phyloP scores from a whole-genome alignment of 1,140 invertebrate genomes.

The Xylocopa sonorina region DNA sequence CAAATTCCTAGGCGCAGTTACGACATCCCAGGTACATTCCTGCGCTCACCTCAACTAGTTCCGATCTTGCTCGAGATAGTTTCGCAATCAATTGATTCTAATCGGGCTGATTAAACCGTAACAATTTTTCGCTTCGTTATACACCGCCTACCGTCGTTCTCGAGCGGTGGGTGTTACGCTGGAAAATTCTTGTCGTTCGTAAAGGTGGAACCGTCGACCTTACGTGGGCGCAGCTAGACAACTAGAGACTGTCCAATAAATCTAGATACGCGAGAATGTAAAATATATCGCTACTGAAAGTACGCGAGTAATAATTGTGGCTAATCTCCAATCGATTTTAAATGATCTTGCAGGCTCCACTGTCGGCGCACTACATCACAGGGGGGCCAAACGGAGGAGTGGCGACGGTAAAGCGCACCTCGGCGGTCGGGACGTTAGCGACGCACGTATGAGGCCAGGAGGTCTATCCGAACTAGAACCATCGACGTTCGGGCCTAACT shows the following conservation, averaged over 20 bases:
- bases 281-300: too few species aligned
- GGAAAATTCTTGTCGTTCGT: not conserved
- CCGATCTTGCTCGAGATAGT: not conserved
- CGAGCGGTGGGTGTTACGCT: not conserved
- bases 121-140: not conserved
- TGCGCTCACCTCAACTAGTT: conserved; percentile 43
- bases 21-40: conserved; percentile 40
- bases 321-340: not conserved
- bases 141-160: not conserved
- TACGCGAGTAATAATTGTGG: too few species aligned
- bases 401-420: conserved; percentile 80
- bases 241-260: not conserved
- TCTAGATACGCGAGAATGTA: too few species aligned
- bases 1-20: conserved; percentile 63
- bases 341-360: conserved; percentile 72
- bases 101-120: not conserved
- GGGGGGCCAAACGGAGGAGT: conserved; percentile 81
- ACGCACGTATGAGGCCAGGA: conserved; percentile 84
- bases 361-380: conserved; percentile 81
- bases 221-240: not conserved
- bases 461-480: conserved; percentile 78
- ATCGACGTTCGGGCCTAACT: conserved; percentile 66
- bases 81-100: not conserved
- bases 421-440: conserved; percentile 82
- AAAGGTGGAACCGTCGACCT: too few species aligned